These are phyloP conservation scores for Trichogramma pretiosum DNA, from an alignment of 1,140 invertebrate genomes.

Conservation along the genomic window DNA sequence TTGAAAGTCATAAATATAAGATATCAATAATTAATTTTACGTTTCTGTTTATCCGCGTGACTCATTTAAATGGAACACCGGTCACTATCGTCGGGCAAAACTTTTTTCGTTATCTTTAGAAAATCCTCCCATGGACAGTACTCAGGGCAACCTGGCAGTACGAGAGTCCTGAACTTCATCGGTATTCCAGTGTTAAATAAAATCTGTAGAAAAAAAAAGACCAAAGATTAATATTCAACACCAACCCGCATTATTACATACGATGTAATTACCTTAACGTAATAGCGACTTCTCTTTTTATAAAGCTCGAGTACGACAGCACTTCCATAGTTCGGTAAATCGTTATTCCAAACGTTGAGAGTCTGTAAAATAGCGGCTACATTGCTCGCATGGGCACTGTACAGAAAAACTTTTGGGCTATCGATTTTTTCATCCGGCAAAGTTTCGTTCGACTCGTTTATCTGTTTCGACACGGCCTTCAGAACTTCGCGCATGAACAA, in stretches of 20 bases:
- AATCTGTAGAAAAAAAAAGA: background rate
- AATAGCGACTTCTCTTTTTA: slow-evolving; percentile 5
- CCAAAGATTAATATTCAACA: background rate
- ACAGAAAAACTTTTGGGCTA: slow-evolving; percentile 53
- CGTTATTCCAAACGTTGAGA: slow-evolving; percentile 52
- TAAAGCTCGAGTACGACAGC: slow-evolving; percentile 36
- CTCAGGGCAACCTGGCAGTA: background rate
- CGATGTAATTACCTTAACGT: slow-evolving; percentile 19
- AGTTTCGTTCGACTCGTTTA: background rate
- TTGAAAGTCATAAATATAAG: too few species aligned
- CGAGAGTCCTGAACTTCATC: background rate
- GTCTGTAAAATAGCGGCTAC: slow-evolving; percentile 55
- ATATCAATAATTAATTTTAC: too few species aligned
- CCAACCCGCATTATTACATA: background rate
- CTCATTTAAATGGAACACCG: too few species aligned
- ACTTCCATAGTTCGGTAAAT: slow-evolving; percentile 47
- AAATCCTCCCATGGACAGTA: slow-evolving; percentile 2
- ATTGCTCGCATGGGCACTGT: slow-evolving; percentile 62
- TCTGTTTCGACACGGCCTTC: slow-evolving; percentile 17
- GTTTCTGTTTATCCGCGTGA: too few species aligned
- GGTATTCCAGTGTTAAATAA: background rate
- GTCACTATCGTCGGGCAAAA: background rate
- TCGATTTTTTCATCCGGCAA: too few species aligned
- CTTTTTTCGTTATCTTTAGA: background rate
- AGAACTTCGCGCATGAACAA: slow-evolving; percentile 21